These are phyloP conservation scores for Ligdia adustata DNA, from an alignment of 2,888 invertebrate genomes.

Conservation along the genomic window DNA sequence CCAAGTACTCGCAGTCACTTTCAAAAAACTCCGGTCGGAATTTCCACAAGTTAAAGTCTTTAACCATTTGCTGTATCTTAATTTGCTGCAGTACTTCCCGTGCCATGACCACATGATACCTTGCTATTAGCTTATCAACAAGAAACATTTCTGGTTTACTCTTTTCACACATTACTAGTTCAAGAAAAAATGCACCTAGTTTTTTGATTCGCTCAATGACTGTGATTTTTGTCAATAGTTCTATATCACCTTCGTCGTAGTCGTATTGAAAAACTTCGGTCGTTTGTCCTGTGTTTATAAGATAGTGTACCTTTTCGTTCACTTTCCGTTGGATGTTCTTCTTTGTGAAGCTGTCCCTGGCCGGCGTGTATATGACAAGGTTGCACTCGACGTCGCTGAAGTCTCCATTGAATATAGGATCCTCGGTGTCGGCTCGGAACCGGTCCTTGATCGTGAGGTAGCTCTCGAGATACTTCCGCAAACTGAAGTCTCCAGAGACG, in stretches of 20 bases:
- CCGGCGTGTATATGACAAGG: conserved; percentile 48
- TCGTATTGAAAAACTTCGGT: conserved; percentile 42
- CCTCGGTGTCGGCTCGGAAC: conserved; percentile 34
- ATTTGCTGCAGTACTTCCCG: conserved; percentile 39
- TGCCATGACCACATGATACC: conserved; percentile 47
- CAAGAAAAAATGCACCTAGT: conserved; percentile 41
- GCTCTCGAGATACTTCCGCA: conserved; percentile 48
- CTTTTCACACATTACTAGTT: conserved; percentile 39
- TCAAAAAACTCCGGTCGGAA: conserved; percentile 45
- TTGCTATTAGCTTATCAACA: conserved; percentile 43
- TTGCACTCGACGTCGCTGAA: conserved; percentile 41
- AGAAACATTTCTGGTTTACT: conserved; percentile 40
- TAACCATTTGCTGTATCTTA: conserved; percentile 8
- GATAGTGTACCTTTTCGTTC: conserved; percentile 35
- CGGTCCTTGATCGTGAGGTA: conserved; percentile 45
- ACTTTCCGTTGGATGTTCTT: conserved; percentile 29
- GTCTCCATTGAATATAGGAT: conserved; percentile 45
- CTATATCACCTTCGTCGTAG: conserved; percentile 36
- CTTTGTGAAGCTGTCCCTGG: conserved; percentile 38
- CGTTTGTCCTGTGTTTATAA: conserved; percentile 38
- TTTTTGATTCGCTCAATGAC: conserved; percentile 40
- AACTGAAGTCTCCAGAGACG: conserved; percentile 39
- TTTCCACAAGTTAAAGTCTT: conserved; percentile 30
- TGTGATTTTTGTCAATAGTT: conserved; percentile 38
- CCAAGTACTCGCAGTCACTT: conserved; percentile 34